A percentile compares a stretch with the other conserved stretches of the same genome.
Evolutionary conservation across 2,888 invertebrate genomes (phyloP).

Genomic region (Chloroclysta siterata): DNA sequence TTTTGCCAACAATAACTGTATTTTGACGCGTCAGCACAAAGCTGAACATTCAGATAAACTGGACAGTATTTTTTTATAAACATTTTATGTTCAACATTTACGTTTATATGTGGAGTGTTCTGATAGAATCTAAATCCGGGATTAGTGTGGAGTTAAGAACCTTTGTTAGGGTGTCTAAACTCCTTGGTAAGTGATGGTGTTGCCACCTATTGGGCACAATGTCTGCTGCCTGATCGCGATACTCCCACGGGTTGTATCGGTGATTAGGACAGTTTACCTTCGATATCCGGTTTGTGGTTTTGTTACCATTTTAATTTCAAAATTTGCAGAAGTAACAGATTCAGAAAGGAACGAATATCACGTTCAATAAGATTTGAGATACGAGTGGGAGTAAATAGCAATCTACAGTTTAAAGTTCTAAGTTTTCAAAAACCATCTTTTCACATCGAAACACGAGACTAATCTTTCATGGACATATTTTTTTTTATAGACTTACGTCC

Average conservation of each 20-base stretch:
- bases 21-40: slow-evolving; percentile 53
- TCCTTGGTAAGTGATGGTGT: slow-evolving; percentile 55
- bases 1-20: slow-evolving; percentile 83
- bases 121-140: slow-evolving; percentile 80
- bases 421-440: no score
- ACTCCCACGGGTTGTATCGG: slow-evolving; percentile 68
- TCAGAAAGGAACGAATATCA: no score
- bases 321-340: neutral
- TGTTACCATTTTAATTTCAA: slow-evolving; percentile 2
- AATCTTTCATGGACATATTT: no score
- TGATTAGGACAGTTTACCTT: slow-evolving; percentile 36
- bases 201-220: slow-evolving; percentile 72
- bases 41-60: slow-evolving; percentile 45
- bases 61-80: slow-evolving; percentile 64
- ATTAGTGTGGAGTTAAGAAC: slow-evolving; percentile 67
- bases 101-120: slow-evolving; percentile 78
- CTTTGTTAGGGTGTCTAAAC: slow-evolving; percentile 70
- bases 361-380: no score
- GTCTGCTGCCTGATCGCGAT: slow-evolving; percentile 54
- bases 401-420: no score
- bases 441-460: no score
- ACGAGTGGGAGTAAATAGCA: no score
- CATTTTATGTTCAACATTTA: slow-evolving; percentile 53
- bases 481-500: no score
- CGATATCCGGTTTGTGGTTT: slow-evolving; percentile 25